A percentile compares a stretch with the other conserved stretches of the same genome.
Conservation (phyloP, 2,888 invertebrate genomes). For the Epirrita christyi region DNA sequence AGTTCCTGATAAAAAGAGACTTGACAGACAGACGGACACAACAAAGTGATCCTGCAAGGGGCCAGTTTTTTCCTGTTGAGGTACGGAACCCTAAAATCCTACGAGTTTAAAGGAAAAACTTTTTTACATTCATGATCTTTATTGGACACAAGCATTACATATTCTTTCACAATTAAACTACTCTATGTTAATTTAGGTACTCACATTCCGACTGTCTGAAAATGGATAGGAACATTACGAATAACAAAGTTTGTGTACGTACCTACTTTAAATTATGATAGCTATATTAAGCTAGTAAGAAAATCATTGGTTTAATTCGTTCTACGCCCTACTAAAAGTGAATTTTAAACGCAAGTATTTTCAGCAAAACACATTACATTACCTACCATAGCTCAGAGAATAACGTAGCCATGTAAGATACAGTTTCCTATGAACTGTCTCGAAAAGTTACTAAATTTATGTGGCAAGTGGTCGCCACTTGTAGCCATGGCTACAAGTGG, state of each 20-base stretch:
- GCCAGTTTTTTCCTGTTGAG: too few species aligned
- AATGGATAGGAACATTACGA: slow-evolving; percentile 6
- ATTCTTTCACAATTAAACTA: slow-evolving; percentile 49
- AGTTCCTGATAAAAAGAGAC: too few species aligned
- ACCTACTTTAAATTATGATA: too few species aligned
- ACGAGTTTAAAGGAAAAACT: too few species aligned
- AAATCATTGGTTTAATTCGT: not conserved
- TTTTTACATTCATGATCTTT: slow-evolving; percentile 46
- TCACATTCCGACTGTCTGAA: slow-evolving; percentile 18
- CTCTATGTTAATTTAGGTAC: slow-evolving; percentile 37
- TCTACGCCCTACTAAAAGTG: not conserved
- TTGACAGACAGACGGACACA: too few species aligned
- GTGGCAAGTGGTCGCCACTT: too few species aligned
- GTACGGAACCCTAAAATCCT: too few species aligned
- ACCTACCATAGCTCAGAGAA: not conserved
- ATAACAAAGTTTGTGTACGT: not conserved
- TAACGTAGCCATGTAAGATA: too few species aligned
- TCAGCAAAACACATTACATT: not conserved
- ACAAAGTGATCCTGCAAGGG: too few species aligned
- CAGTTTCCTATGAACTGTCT: too few species aligned
- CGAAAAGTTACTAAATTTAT: too few species aligned
- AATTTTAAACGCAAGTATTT: not conserved
- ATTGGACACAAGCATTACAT: slow-evolving; percentile 54
- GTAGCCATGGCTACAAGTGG: too few species aligned
- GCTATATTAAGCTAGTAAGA: not conserved